Percentiles rank a stretch among this genome's conserved stretches.
These are phyloP conservation scores for Euplagia quadripunctaria DNA, from an alignment of 2,888 invertebrate genomes.

Conservation along the genomic window DNA sequence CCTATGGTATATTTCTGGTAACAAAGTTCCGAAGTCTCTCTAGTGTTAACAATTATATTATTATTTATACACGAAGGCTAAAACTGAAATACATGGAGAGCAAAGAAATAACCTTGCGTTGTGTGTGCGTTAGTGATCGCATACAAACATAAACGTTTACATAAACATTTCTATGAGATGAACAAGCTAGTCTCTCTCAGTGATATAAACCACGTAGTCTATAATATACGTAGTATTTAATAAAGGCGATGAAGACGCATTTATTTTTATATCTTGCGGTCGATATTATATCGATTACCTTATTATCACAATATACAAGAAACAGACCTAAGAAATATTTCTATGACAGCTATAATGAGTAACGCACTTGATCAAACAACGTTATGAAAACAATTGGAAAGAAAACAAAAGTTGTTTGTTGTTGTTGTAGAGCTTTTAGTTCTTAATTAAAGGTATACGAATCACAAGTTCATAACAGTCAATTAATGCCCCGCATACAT, in stretches of 20 bases:
- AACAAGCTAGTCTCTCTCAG: too few species aligned
- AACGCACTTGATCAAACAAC: slow-evolving; percentile 27
- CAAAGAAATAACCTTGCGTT: too few species aligned
- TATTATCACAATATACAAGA: neutral
- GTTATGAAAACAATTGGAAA: slow-evolving; percentile 31
- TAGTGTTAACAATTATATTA: too few species aligned
- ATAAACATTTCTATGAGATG: too few species aligned
- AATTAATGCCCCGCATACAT: slow-evolving; percentile 39
- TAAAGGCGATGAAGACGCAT: neutral
- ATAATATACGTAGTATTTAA: too few species aligned
- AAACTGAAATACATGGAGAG: too few species aligned
- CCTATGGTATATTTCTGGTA: neutral
- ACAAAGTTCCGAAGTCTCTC: too few species aligned
- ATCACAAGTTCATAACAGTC: slow-evolving; percentile 32
- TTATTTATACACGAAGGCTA: too few species aligned
- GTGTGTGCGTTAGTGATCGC: too few species aligned
- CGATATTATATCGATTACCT: neutral
- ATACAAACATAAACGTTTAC: too few species aligned
- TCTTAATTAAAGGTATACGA: slow-evolving; percentile 51
- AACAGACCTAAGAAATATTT: neutral
- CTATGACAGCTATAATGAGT: slow-evolving; percentile 3
- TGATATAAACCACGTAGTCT: too few species aligned
- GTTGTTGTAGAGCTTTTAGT: slow-evolving; percentile 36
- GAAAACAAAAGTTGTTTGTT: slow-evolving; percentile 37
- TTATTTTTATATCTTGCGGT: neutral